These are phyloP conservation scores for Brachyopa scutellaris DNA, from an alignment of 2,888 invertebrate species.

Conservation along the genomic window DNA sequence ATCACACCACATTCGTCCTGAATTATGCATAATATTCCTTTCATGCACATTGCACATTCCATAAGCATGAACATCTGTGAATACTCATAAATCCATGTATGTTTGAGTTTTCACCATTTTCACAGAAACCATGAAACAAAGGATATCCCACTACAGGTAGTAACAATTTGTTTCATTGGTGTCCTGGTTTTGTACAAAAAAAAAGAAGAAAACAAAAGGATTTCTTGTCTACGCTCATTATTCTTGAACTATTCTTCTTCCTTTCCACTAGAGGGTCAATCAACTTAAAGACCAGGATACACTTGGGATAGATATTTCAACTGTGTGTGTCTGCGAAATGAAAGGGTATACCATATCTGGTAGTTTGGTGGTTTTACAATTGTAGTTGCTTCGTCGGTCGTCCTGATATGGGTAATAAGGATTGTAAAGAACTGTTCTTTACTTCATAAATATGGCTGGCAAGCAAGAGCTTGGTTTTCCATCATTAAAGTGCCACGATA, in stretches of 20 bases:
- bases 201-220: conserved; percentile 4
- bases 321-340: neutral
- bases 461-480: conserved; percentile 1
- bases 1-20: no score
- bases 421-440: no score
- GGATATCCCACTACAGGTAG: no score
- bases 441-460: conserved; percentile 26
- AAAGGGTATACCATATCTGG: no score
- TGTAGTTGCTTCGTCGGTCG: conserved; percentile 12
- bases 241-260: neutral
- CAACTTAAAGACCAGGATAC: conserved; percentile 28
- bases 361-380: neutral
- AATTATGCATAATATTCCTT: conserved; percentile 53
- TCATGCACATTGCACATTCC: conserved; percentile 51
- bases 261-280: conserved; percentile 15
- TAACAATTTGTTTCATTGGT: conserved; percentile 18
- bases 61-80: conserved; percentile 49
- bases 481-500: conserved; percentile 53
- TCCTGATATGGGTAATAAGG: no score
- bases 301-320: conserved; percentile 22
- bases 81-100: no score
- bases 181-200: neutral
- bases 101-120: conserved; percentile 19
- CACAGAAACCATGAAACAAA: conserved; percentile 29
- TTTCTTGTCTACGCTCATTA: conserved; percentile 36